Base-by-base conservation (phyloP, 2,888 invertebrate species). In the Synanthedon tipuliformis region DNA sequence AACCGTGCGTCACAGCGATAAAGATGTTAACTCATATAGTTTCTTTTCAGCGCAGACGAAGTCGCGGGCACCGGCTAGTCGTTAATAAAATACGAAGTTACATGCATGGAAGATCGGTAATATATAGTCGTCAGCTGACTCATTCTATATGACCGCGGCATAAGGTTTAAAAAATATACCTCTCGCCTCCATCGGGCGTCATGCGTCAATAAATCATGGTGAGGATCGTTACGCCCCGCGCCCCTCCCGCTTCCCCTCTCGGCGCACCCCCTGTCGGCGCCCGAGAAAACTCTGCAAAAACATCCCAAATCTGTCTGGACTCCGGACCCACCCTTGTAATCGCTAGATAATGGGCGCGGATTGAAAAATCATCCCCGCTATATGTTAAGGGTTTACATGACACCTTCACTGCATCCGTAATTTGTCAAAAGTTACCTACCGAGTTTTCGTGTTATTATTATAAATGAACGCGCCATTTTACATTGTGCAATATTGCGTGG, bases 271-370 rank as follows among this genome's bases (percentile, higher is more conserved):
- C 53, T 40, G 48, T 16, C 45, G 13, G 40, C 52, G 23, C 53
- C 50, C 45, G 65, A 64, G 66, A 64, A 65, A 67, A 66, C 62
- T 63, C 66, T 23, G 68, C 71, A 75, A 61, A 59, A 85, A 82
- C 81, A 76, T 74, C 76, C 78, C 76, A 69, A 73, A 78, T 77
- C 75, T 75, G 79, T 81, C 81, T 76, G 76, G 78, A 72, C 73
- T 81, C 81, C 75, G 76, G 78, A 72, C 73, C 78, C 79, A 79
- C 84, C 85, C 83, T 79, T 80, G 81, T 84, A 84, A 85, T 85
- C 81, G 78, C 72, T 75, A 78, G 81, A 84, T 84, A 84, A 84
- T 84, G 81, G 79, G 66, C 63, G 68, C 65, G 76, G 79, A 84
- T 83, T 83, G 83, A 85, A 84, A 85, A 84, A 84, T 82, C 79